These are phyloP conservation scores for Trichosurus vulpecula DNA, from an alignment of 2,797 vertebrate species.

Conservation along the genomic window DNA sequence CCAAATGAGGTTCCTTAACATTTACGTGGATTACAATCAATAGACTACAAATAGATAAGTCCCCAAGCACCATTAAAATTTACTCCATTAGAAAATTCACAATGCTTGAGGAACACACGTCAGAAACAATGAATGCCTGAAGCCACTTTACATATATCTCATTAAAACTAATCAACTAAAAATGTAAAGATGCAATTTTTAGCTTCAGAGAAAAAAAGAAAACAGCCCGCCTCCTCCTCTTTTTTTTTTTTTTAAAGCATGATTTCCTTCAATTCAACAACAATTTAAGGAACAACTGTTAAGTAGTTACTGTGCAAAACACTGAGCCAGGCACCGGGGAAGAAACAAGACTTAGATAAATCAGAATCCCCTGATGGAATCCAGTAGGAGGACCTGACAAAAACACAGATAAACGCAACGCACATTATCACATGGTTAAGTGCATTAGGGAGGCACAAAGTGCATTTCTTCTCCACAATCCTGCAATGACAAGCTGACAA, in stretches of 20 bases:
- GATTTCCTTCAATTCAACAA: constrained; percentile 17
- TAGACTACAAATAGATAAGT: background rate
- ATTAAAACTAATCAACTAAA: constrained; percentile 48
- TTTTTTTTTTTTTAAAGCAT: constrained; percentile 5
- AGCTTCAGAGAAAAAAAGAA: constrained; percentile 18
- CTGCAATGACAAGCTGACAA: background rate
- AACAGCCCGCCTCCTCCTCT: background rate
- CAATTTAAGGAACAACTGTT: background rate
- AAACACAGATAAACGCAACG: background rate
- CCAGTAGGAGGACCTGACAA: background rate
- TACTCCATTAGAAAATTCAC: background rate
- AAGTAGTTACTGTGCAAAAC: background rate
- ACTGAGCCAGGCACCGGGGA: background rate
- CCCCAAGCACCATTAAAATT: background rate
- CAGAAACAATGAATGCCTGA: constrained; percentile 22
- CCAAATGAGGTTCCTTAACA: background rate
- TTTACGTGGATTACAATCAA: constrained; percentile 23
- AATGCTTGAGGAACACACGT: background rate
- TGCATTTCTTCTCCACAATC: background rate
- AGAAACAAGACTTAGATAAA: background rate
- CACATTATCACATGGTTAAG: background rate
- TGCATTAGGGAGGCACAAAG: background rate
- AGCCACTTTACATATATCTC: constrained; percentile 6
- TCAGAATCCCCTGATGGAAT: background rate
- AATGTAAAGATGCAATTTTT: constrained; percentile 30